phyloP scores from a whole-genome alignment of 2,888 invertebrate species.

The Tachina lurida region DNA sequence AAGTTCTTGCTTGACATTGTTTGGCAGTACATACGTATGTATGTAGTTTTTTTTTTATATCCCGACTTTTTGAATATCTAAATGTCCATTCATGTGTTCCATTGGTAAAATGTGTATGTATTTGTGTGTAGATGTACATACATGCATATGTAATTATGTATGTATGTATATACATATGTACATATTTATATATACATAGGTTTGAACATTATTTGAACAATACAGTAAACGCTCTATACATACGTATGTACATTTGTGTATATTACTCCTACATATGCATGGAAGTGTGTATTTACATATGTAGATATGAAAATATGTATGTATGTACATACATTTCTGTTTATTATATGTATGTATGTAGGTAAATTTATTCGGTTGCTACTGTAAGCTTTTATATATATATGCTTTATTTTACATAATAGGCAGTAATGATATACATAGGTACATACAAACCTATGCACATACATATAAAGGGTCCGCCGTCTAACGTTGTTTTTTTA shows the following conservation, averaged over 20 bases:
- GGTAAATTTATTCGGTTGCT: too few relatives aligned
- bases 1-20: slow-evolving; percentile 32
- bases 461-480: too few relatives aligned
- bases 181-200: neutral
- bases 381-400: too few relatives aligned
- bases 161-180: slow-evolving; percentile 1
- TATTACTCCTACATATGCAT: neutral
- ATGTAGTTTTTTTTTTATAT: too few relatives aligned
- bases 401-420: too few relatives aligned
- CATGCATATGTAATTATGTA: neutral
- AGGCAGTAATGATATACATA: too few relatives aligned
- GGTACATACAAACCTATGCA: too few relatives aligned
- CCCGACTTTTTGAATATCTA: neutral
- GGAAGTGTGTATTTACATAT: neutral
- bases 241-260: neutral
- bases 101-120: neutral
- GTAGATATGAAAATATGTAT: too few relatives aligned
- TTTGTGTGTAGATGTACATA: slow-evolving; percentile 2
- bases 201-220: neutral
- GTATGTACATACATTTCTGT: too few relatives aligned
- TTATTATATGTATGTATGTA: too few relatives aligned
- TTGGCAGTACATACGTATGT: slow-evolving; percentile 30
- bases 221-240: neutral
- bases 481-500: too few relatives aligned
- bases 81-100: neutral